Conservation (phyloP, 2,797 vertebrate genomes). For the Hipposideros larvatus region DNA sequence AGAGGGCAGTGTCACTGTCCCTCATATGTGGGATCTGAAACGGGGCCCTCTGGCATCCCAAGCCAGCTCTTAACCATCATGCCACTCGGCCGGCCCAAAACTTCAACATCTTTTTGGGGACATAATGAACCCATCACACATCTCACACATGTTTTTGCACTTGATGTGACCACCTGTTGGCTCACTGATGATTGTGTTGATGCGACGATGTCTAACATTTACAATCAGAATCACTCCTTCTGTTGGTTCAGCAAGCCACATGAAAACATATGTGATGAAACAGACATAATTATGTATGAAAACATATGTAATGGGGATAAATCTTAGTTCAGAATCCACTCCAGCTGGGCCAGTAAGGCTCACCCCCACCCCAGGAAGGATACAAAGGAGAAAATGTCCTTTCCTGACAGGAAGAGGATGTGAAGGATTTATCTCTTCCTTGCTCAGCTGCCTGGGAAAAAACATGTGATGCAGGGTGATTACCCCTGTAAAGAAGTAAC, state of each 20-base stretch:
- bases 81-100: not conserved
- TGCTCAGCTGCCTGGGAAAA: not conserved
- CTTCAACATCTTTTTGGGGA: not conserved
- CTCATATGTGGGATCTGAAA: too few relatives aligned
- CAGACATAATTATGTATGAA: not conserved
- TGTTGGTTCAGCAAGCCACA: not conserved
- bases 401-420: not conserved
- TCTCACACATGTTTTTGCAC: not conserved
- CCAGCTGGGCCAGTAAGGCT: not conserved
- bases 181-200: not conserved
- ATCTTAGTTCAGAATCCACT: not conserved
- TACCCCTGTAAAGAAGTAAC: too few relatives aligned
- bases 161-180: not conserved
- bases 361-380: not conserved
- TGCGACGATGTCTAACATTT: not conserved
- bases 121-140: not conserved
- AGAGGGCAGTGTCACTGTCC: too few relatives aligned
- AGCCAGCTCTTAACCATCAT: too few relatives aligned
- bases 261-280: not conserved
- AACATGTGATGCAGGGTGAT: not conserved
- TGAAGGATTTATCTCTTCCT: not conserved
- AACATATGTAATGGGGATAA: not conserved
- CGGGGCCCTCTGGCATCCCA: too few relatives aligned
- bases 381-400: not conserved
- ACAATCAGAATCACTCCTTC: not conserved